Evolutionary conservation across 2,888 invertebrate species (phyloP).

Genomic region (Polydrusus pterygomalis): DNA sequence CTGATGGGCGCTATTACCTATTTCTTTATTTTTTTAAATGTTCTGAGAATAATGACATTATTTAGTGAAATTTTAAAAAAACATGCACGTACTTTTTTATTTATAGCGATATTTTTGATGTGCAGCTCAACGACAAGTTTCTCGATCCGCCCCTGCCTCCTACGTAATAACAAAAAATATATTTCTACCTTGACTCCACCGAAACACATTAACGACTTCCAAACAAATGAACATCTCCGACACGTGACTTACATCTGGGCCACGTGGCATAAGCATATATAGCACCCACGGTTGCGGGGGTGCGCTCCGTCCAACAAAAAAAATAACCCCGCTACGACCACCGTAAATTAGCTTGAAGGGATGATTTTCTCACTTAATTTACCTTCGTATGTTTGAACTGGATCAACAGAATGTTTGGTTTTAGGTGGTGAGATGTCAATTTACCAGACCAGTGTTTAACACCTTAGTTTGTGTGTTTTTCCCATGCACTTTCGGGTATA

Average conservation of each 20-base stretch:
- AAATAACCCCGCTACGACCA: constrained; percentile 30
- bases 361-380: constrained; percentile 49
- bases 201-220: constrained; percentile 51
- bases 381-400: constrained; percentile 41
- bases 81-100: too few relatives aligned
- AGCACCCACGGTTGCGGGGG: constrained; percentile 51
- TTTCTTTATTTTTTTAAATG: too few relatives aligned
- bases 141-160: too few relatives aligned
- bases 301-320: constrained; percentile 37
- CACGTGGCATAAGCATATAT: constrained; percentile 34
- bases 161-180: neutral
- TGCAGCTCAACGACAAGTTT: too few relatives aligned
- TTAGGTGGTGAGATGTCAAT: constrained; percentile 49
- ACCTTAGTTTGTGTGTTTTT: constrained; percentile 42
- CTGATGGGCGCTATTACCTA: too few relatives aligned
- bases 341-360: constrained; percentile 38
- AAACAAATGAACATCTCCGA: constrained; percentile 57
- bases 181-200: constrained; percentile 29
- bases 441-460: constrained; percentile 33
- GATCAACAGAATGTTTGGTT: constrained; percentile 28
- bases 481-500: constrained; percentile 28
- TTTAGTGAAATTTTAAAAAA: too few relatives aligned
- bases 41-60: too few relatives aligned
- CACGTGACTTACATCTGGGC: constrained; percentile 46
- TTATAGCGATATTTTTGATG: too few relatives aligned